Conservation (phyloP, 2,113 vertebrate species). For the Labrus mixtus region DNA sequence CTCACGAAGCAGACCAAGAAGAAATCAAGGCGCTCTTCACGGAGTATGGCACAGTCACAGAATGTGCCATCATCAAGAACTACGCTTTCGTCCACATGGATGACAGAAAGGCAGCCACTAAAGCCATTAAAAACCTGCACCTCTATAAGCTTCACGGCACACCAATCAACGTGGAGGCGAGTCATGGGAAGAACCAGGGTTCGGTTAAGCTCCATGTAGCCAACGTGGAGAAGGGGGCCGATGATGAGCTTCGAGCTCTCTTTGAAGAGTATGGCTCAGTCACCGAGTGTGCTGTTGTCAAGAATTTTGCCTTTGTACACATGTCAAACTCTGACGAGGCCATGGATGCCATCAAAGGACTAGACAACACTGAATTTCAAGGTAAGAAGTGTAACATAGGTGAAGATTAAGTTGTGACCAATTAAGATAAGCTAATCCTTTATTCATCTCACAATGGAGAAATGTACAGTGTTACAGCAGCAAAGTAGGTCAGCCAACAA, state of each 20-base stretch:
- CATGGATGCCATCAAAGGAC: conserved; percentile 86
- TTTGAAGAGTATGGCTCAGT: conserved; percentile 87
- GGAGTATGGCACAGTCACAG: conserved; percentile 82
- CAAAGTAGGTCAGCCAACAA: too few species aligned
- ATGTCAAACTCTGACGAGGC: conserved; percentile 87
- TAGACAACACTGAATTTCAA: conserved; percentile 86
- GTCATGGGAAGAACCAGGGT: conserved; percentile 84
- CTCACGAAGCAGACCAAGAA: conserved; percentile 80
- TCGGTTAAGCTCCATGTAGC: conserved; percentile 85
- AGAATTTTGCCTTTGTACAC: conserved; percentile 88
- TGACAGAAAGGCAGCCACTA: conserved; percentile 84
- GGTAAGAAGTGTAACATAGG: conserved; percentile 57
- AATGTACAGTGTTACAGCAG: too few species aligned
- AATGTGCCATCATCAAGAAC: conserved; percentile 87
- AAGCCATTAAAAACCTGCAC: conserved; percentile 84
- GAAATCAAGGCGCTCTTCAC: conserved; percentile 83
- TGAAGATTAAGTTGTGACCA: background rate
- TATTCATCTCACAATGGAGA: too few species aligned
- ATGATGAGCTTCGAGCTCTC: conserved; percentile 82
- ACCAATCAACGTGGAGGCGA: conserved; percentile 86
- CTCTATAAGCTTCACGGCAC: conserved; percentile 84
- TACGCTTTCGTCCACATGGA: conserved; percentile 89
- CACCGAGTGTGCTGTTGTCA: conserved; percentile 84
- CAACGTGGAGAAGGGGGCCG: conserved; percentile 83
- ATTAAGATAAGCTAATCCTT: too few species aligned